A percentile compares a stretch with the other conserved stretches of the same genome.
Conservation (phyloP, 2,888 invertebrate species). For the Lasioglossum marginatum region DNA sequence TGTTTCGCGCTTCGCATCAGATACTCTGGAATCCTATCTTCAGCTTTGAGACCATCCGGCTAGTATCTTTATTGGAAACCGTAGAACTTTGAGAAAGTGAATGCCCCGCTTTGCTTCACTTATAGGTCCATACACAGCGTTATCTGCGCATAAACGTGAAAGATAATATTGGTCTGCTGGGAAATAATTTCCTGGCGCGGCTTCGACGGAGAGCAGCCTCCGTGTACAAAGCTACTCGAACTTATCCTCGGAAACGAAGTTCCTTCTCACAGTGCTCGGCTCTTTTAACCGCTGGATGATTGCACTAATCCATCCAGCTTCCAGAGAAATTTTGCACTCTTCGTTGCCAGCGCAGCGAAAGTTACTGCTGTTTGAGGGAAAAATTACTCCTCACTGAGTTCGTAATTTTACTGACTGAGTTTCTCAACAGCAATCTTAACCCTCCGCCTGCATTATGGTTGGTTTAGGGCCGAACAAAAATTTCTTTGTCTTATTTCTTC, state of each 20-base stretch:
- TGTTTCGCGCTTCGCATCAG: not conserved
- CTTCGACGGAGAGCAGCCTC: not conserved
- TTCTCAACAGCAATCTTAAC: too few species aligned
- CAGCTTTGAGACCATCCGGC: constrained; percentile 6
- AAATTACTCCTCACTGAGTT: too few species aligned
- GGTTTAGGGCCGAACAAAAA: too few species aligned
- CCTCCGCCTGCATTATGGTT: too few species aligned
- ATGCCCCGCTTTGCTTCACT: constrained; percentile 8
- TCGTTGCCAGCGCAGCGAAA: too few species aligned
- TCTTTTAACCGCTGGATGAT: not conserved
- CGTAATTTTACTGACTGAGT: too few species aligned
- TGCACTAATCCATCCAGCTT: not conserved
- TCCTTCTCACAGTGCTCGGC: not conserved
- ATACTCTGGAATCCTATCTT: not conserved
- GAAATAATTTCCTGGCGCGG: constrained; percentile 1
- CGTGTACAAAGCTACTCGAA: not conserved
- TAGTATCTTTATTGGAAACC: constrained; percentile 9
- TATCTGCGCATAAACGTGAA: not conserved
- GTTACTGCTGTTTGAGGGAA: too few species aligned
- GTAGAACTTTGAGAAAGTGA: not conserved
- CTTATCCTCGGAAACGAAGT: not conserved
- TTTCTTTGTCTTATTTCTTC: too few species aligned
- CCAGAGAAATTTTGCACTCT: too few species aligned
- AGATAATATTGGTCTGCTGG: constrained; percentile 5
- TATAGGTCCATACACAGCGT: not conserved